A percentile compares a stretch with the other conserved stretches of the same genome.
These are phyloP conservation scores for Phalera bucephala DNA, from an alignment of 2,888 invertebrate species.

Conservation along the genomic window DNA sequence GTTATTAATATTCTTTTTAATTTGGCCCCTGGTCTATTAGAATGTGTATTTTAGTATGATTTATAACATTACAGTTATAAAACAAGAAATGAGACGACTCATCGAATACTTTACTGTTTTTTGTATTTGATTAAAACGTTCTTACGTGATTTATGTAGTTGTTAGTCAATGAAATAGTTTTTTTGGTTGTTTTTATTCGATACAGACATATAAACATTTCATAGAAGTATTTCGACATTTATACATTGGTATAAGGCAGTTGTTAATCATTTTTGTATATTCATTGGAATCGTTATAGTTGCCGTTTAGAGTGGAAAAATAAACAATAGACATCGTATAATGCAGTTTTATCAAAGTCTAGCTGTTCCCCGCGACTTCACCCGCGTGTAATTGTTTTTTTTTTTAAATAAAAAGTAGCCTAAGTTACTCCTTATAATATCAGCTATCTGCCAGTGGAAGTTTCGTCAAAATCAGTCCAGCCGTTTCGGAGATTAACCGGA, in stretches of 20 bases:
- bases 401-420: too few species aligned
- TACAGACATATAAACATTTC: slow-evolving; percentile 12
- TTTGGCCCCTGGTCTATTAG: slow-evolving; percentile 59
- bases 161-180: slow-evolving; percentile 24
- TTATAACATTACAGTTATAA: slow-evolving; percentile 44
- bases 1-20: slow-evolving; percentile 80
- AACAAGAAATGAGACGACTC: slow-evolving; percentile 40
- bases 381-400: too few species aligned
- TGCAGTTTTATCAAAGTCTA: too few species aligned
- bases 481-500: too few species aligned
- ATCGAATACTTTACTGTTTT: slow-evolving; percentile 38
- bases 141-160: slow-evolving; percentile 31
- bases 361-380: too few species aligned
- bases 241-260: slow-evolving; percentile 13
- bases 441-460: too few species aligned
- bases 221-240: slow-evolving; percentile 16
- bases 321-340: too few species aligned
- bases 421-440: too few species aligned
- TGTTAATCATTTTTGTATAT: slow-evolving; percentile 13
- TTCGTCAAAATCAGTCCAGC: too few species aligned
- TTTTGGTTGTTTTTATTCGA: slow-evolving; percentile 12
- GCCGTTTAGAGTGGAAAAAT: too few species aligned
- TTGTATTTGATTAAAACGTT: slow-evolving; percentile 33
- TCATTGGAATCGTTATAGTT: too few species aligned
- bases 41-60: slow-evolving; percentile 59